Evolutionary conservation across 2,797 vertebrate species (phyloP), one percentile per base, ranked within the genome.

Genomic region (Cetoscarus ocellatus): DNA sequence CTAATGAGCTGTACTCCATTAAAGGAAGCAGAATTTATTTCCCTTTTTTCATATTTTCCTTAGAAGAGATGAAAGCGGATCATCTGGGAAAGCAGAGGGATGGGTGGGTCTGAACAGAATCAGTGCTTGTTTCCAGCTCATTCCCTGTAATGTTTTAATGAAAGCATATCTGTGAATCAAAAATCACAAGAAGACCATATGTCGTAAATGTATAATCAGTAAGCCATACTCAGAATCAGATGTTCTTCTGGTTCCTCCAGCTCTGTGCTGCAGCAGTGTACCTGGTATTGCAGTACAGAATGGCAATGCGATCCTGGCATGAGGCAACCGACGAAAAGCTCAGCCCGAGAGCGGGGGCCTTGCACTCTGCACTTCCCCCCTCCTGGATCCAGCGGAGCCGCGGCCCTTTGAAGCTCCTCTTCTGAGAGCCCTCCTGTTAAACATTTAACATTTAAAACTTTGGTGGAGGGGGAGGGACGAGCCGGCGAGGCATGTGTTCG

Each of bases 331-430:
- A 72, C 62, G 79, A 68, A 44, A 63, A 70, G 43, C 3, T 48
- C 70, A 60, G 64, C 50, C 71, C 40, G 58, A 64, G 67, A 72
- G 51, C 51, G 0, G 18, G 48, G 75, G 58, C 51, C 62, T 42
- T 67, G 67, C 51, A 5, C 59, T 71, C 48, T 2, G 27, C 60
- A 14, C 48, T 13, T 0, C 66, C 70, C 54, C 62, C 53, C 12
- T 7, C 82, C 64, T 19, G 19, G 53, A 73, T 85, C 47, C 66
- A 59, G 52, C 13, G 56, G 48, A 71, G 79, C 75, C 35, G 3
- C 17, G 17, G 36, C 61, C 73, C 86, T 91, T 90, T 91, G 88
- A 91, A 91, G 88, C 87, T 86, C 59, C 68, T 86, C 73, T 82
- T 87, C 86, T 70, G 78, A 89, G 82, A 86, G 83, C 67, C 54